These are phyloP conservation scores for Sparidentex hasta DNA, from an alignment of 2,797 vertebrate genomes.

Conservation along the genomic window DNA sequence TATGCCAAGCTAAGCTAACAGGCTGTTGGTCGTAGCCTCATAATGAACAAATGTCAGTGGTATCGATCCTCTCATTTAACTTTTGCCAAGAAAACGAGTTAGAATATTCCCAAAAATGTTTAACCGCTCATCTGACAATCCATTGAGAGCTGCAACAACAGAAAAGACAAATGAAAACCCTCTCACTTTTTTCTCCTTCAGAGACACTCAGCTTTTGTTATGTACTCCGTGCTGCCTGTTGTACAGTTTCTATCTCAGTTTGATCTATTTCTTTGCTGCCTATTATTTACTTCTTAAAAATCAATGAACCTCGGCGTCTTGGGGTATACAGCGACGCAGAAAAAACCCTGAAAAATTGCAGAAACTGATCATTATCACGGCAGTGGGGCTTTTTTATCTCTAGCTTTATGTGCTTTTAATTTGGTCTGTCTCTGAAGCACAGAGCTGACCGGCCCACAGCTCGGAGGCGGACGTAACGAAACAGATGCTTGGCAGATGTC, in stretches of 20 bases:
- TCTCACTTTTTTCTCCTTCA: slow-evolving; percentile 17
- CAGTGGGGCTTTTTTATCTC: slow-evolving; percentile 49
- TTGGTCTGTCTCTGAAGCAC: slow-evolving; percentile 49
- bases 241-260: slow-evolving; percentile 20
- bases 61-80: neutral
- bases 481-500: slow-evolving; percentile 75
- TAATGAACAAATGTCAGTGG: neutral
- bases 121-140: slow-evolving; percentile 13
- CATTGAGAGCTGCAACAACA: slow-evolving; percentile 1
- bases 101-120: neutral
- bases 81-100: neutral
- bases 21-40: no score
- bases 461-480: slow-evolving; percentile 40
- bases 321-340: slow-evolving; percentile 26
- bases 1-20: no score
- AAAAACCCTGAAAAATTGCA: slow-evolving; percentile 49
- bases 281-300: slow-evolving; percentile 55
- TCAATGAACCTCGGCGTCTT: slow-evolving; percentile 28
- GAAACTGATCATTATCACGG: slow-evolving; percentile 54
- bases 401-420: slow-evolving; percentile 59
- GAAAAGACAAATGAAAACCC: slow-evolving; percentile 13
- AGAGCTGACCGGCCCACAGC: slow-evolving; percentile 50
- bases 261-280: slow-evolving; percentile 23
- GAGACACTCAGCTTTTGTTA: slow-evolving; percentile 25
- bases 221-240: slow-evolving; percentile 12